Base-by-base conservation (phyloP, 2,888 invertebrate genomes). In the Tetragonula carbonaria region DNA sequence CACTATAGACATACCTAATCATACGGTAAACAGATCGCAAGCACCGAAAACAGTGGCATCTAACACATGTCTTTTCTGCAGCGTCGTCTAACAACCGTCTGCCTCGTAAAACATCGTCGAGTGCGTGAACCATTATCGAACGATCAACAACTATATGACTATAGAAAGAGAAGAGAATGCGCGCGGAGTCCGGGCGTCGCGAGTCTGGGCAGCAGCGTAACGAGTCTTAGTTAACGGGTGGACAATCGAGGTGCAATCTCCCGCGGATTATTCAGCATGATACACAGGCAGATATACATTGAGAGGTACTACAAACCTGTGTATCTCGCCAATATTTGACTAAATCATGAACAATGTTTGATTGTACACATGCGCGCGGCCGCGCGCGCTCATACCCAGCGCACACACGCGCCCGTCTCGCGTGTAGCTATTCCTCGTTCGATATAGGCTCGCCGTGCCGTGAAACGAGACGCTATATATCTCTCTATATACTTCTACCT, bases 291-390 rank as follows among this genome's bases (percentile, higher is more conserved):
- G 89, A 85, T 88, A 89, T 90, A 87, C 88, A 87, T 89, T 86
- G 91, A 90, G 92, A 92, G 92, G 89, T 88, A 93, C 92, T 93
- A 92, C 94, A 94, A 93, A 94, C 93, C 93, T 93, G 94, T 94
- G 94, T 94, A 93, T 94, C 92, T 92, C 92, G 94, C 94, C 94
- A 94, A 94, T 94, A 94, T 94, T 94, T 94, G 94, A 94, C 93
- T 93, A 94, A 94, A 94, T 94, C 94, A 94, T 94, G 94, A 94
- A 93, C 94, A 94, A 94, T 94, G 94, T 94, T 94, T 94, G 93
- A 94, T 94, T 93, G 93, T 92, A 93, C 93, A 93, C 92, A 90
- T 82, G 90, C 90, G 78, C 74, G 74, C 53, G 53, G 14, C 78
- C 86, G 75, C 62, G 73, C 78, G 74, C 78, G 74, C 55, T 73